phyloP scores from a whole-genome alignment of 2,797 vertebrate species.

The Gymnopithys bicolor region DNA sequence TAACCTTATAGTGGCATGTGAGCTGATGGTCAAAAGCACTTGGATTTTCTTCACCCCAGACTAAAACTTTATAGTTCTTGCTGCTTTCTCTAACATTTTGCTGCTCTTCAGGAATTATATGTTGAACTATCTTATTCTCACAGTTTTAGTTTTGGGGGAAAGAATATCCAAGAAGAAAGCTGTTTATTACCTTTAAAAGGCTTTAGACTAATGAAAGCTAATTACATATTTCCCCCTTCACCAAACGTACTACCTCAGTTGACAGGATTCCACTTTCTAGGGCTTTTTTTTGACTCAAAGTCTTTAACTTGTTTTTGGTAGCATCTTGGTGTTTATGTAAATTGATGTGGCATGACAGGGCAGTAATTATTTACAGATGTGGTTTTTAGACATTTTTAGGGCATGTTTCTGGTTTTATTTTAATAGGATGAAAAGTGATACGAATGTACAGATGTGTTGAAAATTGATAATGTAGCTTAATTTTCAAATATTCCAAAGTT shows the following conservation, averaged over 20 bases:
- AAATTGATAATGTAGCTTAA: slow-evolving; percentile 73
- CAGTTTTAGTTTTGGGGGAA: slow-evolving; percentile 11
- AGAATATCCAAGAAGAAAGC: slow-evolving; percentile 8
- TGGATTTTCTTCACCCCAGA: slow-evolving; percentile 26
- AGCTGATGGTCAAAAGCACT: neutral
- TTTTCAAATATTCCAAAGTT: slow-evolving; percentile 75
- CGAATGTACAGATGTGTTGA: slow-evolving; percentile 70
- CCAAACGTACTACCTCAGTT: slow-evolving; percentile 82
- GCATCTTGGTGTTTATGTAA: slow-evolving; percentile 64
- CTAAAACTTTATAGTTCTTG: slow-evolving; percentile 36
- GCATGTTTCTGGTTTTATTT: slow-evolving; percentile 74
- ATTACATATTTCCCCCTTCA: neutral
- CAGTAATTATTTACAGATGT: slow-evolving; percentile 39
- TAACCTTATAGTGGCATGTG: neutral
- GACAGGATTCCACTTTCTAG: slow-evolving; percentile 75
- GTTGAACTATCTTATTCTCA: slow-evolving; percentile 1
- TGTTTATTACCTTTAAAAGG: slow-evolving; percentile 25
- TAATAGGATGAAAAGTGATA: slow-evolving; percentile 61
- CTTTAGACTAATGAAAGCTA: slow-evolving; percentile 35
- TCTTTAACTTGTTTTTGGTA: slow-evolving; percentile 73
- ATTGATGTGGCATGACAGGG: slow-evolving; percentile 63
- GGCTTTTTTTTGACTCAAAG: slow-evolving; percentile 62
- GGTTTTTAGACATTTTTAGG: slow-evolving; percentile 54
- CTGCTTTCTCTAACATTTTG: slow-evolving; percentile 58
- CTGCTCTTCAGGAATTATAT: slow-evolving; percentile 31